Evolutionary conservation across 2,113 vertebrate species (phyloP).

Genomic region (Colius striatus): DNA sequence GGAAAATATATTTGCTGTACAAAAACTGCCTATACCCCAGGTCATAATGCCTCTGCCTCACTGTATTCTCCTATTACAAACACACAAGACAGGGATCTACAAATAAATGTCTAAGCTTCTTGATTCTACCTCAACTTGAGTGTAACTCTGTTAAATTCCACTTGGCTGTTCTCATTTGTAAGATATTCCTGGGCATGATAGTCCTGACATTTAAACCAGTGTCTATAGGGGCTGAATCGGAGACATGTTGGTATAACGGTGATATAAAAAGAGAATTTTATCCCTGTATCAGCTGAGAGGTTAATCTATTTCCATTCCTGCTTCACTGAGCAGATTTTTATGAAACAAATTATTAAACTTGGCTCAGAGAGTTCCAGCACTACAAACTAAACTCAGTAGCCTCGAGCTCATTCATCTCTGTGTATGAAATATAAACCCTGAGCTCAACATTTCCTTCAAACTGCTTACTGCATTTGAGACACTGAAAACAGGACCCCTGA

Average conservation of each 20-base stretch:
- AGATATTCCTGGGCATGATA: neutral
- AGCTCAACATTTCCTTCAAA: neutral
- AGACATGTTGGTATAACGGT: neutral
- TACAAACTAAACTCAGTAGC: neutral
- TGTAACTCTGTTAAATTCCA: neutral
- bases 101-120: neutral
- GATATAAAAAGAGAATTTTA: neutral
- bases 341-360: slow-evolving; percentile 7
- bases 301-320: slow-evolving; percentile 10
- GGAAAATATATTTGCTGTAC: neutral
- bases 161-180: neutral
- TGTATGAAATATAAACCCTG: neutral
- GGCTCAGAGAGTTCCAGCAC: neutral
- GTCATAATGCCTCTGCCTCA: neutral
- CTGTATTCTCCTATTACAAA: neutral
- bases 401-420: neutral
- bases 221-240: neutral
- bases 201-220: neutral
- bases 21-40: neutral
- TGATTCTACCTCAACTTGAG: neutral
- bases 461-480: neutral
- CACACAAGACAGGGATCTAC: neutral
- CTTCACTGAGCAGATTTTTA: slow-evolving; percentile 14
- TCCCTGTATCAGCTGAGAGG: neutral
- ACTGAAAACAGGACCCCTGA: slow-evolving; percentile 2